Base-by-base conservation (phyloP, 2,888 invertebrate genomes). In the Drosophila vallismaia region DNA sequence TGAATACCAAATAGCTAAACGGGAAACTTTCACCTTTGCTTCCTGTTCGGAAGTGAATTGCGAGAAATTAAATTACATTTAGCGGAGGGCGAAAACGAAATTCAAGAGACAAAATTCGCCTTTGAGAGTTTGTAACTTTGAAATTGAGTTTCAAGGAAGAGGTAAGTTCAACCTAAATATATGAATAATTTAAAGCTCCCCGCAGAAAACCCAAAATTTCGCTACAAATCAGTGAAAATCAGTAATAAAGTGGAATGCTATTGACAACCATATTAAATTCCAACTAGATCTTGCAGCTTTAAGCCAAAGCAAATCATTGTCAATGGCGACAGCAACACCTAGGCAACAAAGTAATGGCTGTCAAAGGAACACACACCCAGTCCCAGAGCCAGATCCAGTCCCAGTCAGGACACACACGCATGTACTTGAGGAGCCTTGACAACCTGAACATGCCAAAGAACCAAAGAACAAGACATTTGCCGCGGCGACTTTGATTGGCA, bases 271-370 rank as follows among this genome's bases (percentile, higher is more conserved):
- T 12, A 14, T 51, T 62, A 38, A 62, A 62, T 62, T 31, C 63
- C 63, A 9, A 42, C 6, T 31, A 26, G 52, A 63, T 64, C 38
- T 40, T 46, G 29, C 71, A 36, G 36, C 71, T 70, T 85, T 74
- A 79, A 73, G 54, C 78, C 79, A 75, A 42, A 50, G 66, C 63
- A 53, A 79, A 77, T 74, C 77, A 77, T 86, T 82, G 81, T 82
- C 83, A 85, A 75, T 86, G 48, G 71, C 71, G 45, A 71, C 71
- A 54, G 83, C 75, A 74, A 81, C 79, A 68, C 75, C 86, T 82
- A 75, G 86, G 80, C 80, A 77, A 81, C 86, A 79, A 77, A 77
- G 86, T 81, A 81, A 81, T 85, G 77, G 74, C 77, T 68, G 74
- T 58, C 45, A 33, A 57, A 46, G 19, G 74, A 52, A 71, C 50